Evolutionary conservation across 1,140 invertebrate species (phyloP).

Genomic region (Laupala kohalensis): DNA sequence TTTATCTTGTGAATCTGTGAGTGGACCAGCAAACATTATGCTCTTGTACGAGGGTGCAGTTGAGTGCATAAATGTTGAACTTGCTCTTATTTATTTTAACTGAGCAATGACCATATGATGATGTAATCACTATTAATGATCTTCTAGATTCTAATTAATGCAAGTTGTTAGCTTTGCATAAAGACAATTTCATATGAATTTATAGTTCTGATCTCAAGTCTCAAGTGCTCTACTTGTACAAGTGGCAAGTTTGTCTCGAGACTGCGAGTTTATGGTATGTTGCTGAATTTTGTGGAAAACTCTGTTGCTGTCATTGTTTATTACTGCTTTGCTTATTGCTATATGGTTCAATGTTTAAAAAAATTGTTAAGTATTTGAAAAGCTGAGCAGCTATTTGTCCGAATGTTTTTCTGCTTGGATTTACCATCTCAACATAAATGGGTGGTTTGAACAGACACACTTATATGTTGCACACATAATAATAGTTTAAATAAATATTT

Average conservation of each 20-base stretch:
- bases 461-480: background rate
- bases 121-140: too few relatives aligned
- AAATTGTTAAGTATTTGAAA: background rate
- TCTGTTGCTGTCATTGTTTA: background rate
- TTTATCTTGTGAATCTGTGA: background rate
- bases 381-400: background rate
- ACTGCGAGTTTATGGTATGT: background rate
- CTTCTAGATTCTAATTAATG: too few relatives aligned
- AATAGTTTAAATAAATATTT: background rate
- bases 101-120: too few relatives aligned
- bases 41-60: background rate
- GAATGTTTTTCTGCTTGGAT: background rate
- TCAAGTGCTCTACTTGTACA: background rate
- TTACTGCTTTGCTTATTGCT: background rate
- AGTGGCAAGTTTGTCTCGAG: background rate
- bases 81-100: background rate
- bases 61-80: background rate
- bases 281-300: background rate
- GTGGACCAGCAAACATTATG: background rate
- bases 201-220: background rate
- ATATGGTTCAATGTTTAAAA: background rate
- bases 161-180: background rate
- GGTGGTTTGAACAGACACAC: background rate
- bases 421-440: background rate
- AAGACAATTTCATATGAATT: background rate